These are phyloP conservation scores for Phylloscopus collybita DNA, from an alignment of 2,797 vertebrate species.

Conservation along the genomic window DNA sequence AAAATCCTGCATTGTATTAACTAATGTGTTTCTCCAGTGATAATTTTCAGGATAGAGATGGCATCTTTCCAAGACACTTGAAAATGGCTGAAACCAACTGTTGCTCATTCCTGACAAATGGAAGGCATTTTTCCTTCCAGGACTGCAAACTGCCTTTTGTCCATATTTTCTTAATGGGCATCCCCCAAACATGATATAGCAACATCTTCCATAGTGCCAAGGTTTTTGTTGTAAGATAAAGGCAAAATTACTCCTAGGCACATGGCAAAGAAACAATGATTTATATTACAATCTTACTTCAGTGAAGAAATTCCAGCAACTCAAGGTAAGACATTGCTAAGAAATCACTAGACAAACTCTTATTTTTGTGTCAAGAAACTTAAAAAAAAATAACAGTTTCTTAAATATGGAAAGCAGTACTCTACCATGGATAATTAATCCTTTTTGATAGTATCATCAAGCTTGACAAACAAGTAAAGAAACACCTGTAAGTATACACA, in stretches of 20 bases:
- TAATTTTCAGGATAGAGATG: not conserved
- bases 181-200: not conserved
- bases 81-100: not conserved
- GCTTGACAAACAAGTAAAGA: not conserved
- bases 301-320: not conserved
- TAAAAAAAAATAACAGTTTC: not conserved
- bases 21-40: not conserved
- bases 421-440: not conserved
- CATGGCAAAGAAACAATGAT: not conserved
- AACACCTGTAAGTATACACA: not conserved
- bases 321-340: not conserved
- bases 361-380: not conserved
- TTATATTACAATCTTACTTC: not conserved
- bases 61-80: not conserved
- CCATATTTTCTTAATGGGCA: not conserved
- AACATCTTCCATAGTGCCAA: not conserved
- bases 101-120: not conserved
- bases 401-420: not conserved
- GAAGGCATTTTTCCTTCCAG: not conserved
- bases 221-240: not conserved
- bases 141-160: not conserved
- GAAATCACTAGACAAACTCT: not conserved
- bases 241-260: not conserved
- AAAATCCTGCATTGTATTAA: not conserved
- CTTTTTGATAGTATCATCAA: not conserved